Evolutionary conservation across 2,113 vertebrate species (phyloP).

Genomic region (Chloropsis cyanopogon): DNA sequence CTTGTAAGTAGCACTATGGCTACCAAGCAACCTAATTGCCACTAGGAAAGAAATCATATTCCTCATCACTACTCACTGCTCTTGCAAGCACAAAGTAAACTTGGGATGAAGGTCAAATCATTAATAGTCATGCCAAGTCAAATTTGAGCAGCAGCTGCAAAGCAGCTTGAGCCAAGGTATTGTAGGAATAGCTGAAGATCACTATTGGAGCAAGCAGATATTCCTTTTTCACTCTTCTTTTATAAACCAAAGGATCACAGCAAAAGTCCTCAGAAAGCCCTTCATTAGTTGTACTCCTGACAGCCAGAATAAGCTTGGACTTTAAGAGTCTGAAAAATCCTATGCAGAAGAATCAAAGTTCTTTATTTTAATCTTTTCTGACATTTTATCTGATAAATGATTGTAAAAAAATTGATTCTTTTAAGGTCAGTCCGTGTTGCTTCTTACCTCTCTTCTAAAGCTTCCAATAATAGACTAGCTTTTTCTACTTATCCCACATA

Average conservation of each 20-base stretch:
- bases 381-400: constrained; percentile 53
- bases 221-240: not conserved
- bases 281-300: not conserved
- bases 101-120: constrained; percentile 39
- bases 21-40: not conserved
- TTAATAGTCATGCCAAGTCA: constrained; percentile 3
- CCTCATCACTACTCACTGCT: not conserved
- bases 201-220: not conserved
- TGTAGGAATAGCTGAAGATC: constrained; percentile 7
- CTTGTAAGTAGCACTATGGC: not conserved
- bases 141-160: not conserved
- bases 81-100: not conserved
- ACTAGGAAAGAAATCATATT: not conserved
- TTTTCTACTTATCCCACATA: not conserved
- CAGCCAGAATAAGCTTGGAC: not conserved
- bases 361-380: constrained; percentile 60
- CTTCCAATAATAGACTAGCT: not conserved
- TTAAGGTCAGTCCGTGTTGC: not conserved
- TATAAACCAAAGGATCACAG: not conserved
- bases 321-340: not conserved
- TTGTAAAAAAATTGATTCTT: not conserved
- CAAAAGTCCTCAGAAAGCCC: not conserved
- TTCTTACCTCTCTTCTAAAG: not conserved
- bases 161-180: not conserved
- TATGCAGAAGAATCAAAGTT: constrained; percentile 11